phyloP scores from a whole-genome alignment of 2,888 invertebrate genomes.

The Eutolmus rufibarbis region DNA sequence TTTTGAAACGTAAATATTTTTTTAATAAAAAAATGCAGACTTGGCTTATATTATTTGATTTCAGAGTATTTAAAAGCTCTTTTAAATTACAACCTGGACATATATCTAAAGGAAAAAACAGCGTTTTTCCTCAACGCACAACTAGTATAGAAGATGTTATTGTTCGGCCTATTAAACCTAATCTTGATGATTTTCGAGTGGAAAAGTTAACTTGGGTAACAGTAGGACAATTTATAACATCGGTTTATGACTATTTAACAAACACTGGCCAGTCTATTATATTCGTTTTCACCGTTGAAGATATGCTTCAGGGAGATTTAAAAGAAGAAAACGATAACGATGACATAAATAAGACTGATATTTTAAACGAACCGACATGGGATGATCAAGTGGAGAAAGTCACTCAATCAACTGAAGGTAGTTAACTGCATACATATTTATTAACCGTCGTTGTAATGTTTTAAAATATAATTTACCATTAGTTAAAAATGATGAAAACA shows the following conservation, averaged over 20 bases:
- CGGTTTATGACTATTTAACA: conserved; percentile 71
- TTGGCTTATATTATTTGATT: not conserved
- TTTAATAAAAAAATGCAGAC: not conserved
- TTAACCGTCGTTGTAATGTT: not conserved
- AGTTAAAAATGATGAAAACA: conserved; percentile 55
- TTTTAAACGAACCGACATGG: not conserved
- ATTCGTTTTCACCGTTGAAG: conserved; percentile 63
- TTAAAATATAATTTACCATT: not conserved
- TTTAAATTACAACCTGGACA: conserved; percentile 43
- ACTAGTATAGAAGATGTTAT: conserved; percentile 42
- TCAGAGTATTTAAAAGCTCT: conserved; percentile 49
- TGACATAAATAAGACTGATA: conserved; percentile 60
- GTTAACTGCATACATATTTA: not conserved
- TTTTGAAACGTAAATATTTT: conserved; percentile 50
- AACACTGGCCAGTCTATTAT: conserved; percentile 59
- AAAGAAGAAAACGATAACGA: conserved; percentile 41
- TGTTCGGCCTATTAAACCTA: conserved; percentile 48
- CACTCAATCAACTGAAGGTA: conserved; percentile 5
- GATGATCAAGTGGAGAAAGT: not conserved
- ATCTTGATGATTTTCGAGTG: conserved; percentile 51
- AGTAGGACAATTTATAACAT: conserved; percentile 71
- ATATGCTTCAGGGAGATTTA: conserved; percentile 52
- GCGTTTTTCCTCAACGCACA: conserved; percentile 50
- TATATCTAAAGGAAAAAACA: conserved; percentile 46
- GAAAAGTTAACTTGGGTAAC: conserved; percentile 70